Evolutionary conservation across 2,113 vertebrate species (phyloP), one percentile per base, ranked within the genome.

Genomic region (Monopterus albus): DNA sequence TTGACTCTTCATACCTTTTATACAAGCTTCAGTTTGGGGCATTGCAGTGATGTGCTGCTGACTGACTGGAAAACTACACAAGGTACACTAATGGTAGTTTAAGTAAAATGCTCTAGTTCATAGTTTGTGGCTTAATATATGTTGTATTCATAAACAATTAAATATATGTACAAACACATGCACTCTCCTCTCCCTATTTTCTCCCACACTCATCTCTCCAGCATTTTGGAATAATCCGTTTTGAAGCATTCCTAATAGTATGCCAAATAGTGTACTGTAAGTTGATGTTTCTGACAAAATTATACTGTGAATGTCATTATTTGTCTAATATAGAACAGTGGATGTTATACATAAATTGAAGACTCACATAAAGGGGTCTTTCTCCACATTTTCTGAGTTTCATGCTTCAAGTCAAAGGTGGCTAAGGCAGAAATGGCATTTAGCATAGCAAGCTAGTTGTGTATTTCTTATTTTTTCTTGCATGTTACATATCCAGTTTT

Each of bases 151-250:
- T 49, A 65, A 64, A 61, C 23, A 62, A 38, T 55, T 64, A 79
- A 65, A 81, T 45, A 75, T 72, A 87, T 59, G 61, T 74, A 85
- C 73, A 72, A 20, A 77, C 25, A 65, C 58, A 70, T 61, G 14
- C 29, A 47, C 20, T 39, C 57, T 47, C 29, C 46, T 53, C 39
- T 49, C 38, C 10, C 20, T 14, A 29, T 20, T 40, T 15, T 17
- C 3, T 21, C 31, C 38, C 42, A 45, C 65, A 17, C 6, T 52
- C 35, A 20, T 45, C 38, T 91, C 56, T 92, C 87, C 91, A 95
- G 88, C 91, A 94, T 90, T 79, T 76, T 85, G 69, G 86, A 89
- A 84, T 70, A 74, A 74, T 75, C 43, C 31, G 56, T 60, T 21
- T 45, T 31, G 38, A 73, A 21, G 11, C 45, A 17, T n/a, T n/a